Evolutionary conservation across 2,797 vertebrate genomes (phyloP).

Genomic region (Alcedo atthis): DNA sequence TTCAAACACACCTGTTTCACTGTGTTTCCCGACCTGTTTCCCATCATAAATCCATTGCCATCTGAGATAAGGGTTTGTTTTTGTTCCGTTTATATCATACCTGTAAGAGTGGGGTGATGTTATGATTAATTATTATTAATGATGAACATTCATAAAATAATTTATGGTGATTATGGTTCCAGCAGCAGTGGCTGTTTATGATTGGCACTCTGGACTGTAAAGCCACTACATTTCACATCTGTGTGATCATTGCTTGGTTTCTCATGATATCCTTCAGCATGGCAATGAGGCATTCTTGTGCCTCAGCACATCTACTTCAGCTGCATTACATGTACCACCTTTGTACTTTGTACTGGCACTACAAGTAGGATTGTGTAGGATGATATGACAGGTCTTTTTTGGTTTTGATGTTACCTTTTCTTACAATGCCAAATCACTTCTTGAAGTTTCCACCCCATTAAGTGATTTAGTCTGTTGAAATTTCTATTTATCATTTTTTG

Average conservation of each 20-base stretch:
- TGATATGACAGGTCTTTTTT: background rate
- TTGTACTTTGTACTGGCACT: background rate
- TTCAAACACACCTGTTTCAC: background rate
- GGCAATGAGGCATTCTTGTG: background rate
- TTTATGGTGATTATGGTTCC: background rate
- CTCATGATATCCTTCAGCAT: background rate
- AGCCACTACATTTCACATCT: background rate
- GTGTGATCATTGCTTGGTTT: fast-evolving
- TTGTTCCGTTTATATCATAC: background rate
- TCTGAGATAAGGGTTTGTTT: background rate
- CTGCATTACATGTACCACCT: fast-evolving
- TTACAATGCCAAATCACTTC: background rate
- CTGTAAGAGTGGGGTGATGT: background rate
- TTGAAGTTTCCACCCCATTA: background rate
- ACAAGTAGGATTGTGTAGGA: background rate
- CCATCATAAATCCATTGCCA: fast-evolving
- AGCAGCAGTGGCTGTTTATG: background rate
- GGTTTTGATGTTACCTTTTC: background rate
- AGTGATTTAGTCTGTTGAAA: background rate
- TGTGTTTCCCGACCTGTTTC: background rate
- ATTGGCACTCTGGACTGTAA: background rate
- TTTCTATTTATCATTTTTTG: background rate
- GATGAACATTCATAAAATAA: background rate
- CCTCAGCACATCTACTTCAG: fast-evolving
- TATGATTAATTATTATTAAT: background rate